These are phyloP conservation scores for Zaprionus capensis DNA, from an alignment of 1,140 invertebrate genomes.

Conservation along the genomic window DNA sequence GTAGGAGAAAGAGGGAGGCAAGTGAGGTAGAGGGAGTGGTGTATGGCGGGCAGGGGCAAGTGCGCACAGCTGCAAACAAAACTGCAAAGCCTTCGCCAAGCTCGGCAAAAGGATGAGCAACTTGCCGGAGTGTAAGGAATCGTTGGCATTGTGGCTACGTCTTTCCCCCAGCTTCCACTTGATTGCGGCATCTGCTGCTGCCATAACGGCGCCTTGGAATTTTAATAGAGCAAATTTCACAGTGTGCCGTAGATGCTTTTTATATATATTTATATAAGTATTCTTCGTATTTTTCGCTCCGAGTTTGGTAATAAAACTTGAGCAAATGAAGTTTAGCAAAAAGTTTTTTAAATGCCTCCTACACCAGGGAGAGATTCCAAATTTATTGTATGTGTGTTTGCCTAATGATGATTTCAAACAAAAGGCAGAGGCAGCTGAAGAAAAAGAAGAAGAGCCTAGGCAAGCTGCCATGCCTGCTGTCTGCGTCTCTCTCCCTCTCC, in stretches of 20 bases:
- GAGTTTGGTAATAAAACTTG: slow-evolving; percentile 72
- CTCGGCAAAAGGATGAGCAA: slow-evolving; percentile 15
- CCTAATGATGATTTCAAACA: slow-evolving; percentile 3
- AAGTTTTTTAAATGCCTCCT: slow-evolving; percentile 76
- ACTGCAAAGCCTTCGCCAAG: slow-evolving; percentile 71
- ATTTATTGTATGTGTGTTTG: slow-evolving; percentile 8
- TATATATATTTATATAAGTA: not conserved
- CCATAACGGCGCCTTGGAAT: slow-evolving; percentile 67
- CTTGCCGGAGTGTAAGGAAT: slow-evolving; percentile 39
- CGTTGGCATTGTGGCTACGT: slow-evolving; percentile 53
- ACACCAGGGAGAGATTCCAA: not conserved
- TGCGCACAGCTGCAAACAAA: slow-evolving; percentile 49
- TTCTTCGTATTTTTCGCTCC: not conserved
- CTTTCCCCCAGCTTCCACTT: slow-evolving; percentile 11
- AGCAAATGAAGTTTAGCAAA: slow-evolving; percentile 80
- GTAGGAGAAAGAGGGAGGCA: not conserved
- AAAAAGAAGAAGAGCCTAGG: no score
- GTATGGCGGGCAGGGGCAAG: not conserved
- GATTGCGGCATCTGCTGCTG: slow-evolving; percentile 56
- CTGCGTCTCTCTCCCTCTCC: not conserved
- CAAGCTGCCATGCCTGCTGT: not conserved
- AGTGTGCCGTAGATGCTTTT: slow-evolving; percentile 28
- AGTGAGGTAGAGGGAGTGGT: not conserved
- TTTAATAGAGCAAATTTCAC: slow-evolving; percentile 81
- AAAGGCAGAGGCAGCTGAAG: not conserved